Evolutionary conservation across 23 tunicate species (phyloP).

Genomic region (Trididemnum miniatum): DNA sequence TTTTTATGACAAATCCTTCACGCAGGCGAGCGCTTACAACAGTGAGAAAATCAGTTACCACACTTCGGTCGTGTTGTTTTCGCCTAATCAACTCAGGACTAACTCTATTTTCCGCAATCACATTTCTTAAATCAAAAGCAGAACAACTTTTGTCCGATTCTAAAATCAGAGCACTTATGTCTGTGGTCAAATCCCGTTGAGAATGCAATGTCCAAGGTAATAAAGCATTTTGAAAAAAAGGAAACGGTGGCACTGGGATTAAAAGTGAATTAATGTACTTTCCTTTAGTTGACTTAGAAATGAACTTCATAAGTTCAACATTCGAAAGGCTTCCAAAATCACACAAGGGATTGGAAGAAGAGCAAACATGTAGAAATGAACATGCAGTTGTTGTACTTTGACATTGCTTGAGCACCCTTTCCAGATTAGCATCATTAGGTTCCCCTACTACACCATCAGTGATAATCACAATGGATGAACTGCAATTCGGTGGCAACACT

Average conservation of each 20-base stretch:
- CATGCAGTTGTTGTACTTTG: conserved; percentile 64
- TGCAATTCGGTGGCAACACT: conserved; percentile 71
- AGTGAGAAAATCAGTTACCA: conserved; percentile 45
- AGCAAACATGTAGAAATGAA: conserved; percentile 65
- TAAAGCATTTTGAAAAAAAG: neutral
- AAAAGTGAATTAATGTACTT: conserved; percentile 41
- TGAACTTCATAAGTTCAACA: conserved; percentile 62
- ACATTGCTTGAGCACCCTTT: conserved; percentile 52
- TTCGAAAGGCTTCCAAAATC: conserved; percentile 74
- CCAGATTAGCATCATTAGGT: conserved; percentile 61
- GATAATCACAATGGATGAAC: conserved; percentile 66
- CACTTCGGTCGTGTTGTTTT: conserved; percentile 55
- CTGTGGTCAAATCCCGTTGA: neutral
- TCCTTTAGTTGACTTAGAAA: conserved; percentile 79
- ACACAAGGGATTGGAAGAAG: conserved; percentile 48
- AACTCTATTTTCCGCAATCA: neutral
- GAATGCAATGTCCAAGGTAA: conserved; percentile 25
- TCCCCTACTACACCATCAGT: conserved; percentile 91
- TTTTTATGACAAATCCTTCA: conserved; percentile 65
- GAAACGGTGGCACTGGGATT: neutral
- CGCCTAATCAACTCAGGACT: conserved; percentile 25
- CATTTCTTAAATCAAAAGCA: conserved; percentile 36
- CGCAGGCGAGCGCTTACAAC: conserved; percentile 63
- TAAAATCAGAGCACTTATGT: neutral
- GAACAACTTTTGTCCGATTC: conserved; percentile 25